Percentiles rank a stretch among this genome's conserved stretches.
phyloP scores from a whole-genome alignment of 2,888 invertebrate genomes.

The Drosophila fulvimacula region DNA sequence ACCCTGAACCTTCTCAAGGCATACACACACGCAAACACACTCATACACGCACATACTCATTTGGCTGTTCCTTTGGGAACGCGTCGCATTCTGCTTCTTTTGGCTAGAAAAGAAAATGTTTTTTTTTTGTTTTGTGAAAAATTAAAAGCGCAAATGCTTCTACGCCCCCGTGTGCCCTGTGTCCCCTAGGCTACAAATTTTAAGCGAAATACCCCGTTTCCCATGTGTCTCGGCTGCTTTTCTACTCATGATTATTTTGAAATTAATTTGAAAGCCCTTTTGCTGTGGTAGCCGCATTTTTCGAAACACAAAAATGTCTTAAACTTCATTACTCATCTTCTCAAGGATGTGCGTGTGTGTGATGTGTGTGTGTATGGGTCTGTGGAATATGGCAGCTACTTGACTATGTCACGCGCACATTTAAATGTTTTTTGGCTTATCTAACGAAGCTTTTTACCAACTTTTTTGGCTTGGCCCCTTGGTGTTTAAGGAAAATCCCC shows the following conservation, averaged over 20 bases:
- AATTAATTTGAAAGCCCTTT: conserved; percentile 75
- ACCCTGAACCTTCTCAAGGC: conserved; percentile 62
- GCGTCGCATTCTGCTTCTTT: conserved; percentile 41
- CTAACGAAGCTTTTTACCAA: conserved; percentile 12
- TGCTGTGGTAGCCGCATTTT: conserved; percentile 39
- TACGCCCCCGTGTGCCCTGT: neutral
- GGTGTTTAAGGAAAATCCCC: neutral
- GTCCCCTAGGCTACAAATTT: neutral
- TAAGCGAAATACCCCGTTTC: conserved; percentile 6
- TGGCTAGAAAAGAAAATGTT: conserved; percentile 46
- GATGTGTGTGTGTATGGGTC: neutral
- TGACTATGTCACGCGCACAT: conserved; percentile 14
- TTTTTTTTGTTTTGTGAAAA: conserved; percentile 30
- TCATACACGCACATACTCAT: conserved; percentile 6
- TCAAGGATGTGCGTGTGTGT: neutral
- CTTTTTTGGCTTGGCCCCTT: neutral
- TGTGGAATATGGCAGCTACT: neutral
- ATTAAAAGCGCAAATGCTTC: conserved; percentile 59
- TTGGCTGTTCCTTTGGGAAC: conserved; percentile 22
- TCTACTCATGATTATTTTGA: conserved; percentile 73
- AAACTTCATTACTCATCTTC: conserved; percentile 58
- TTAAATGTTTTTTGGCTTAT: conserved; percentile 29
- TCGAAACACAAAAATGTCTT: conserved; percentile 42
- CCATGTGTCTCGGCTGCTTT: conserved; percentile 25
- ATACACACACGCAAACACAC: conserved; percentile 19